These are phyloP conservation scores for Dunckerocampus dactyliophorus DNA, from an alignment of 2,113 vertebrate species.

Conservation along the genomic window DNA sequence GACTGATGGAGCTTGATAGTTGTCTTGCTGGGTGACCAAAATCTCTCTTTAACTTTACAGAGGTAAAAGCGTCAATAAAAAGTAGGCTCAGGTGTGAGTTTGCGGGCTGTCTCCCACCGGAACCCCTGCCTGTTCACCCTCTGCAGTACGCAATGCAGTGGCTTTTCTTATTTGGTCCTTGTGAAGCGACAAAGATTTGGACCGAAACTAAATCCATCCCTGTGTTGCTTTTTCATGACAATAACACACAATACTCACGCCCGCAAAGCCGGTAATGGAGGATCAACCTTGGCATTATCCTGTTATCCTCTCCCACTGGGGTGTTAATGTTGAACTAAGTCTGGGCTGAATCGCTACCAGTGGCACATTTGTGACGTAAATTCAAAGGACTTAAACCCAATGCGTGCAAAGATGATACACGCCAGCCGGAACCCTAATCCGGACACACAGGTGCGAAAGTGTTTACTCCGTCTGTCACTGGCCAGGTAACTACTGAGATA, in stretches of 20 bases:
- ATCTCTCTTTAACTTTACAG: conserved; percentile 8
- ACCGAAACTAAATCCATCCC: conserved; percentile 17
- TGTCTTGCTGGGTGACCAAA: neutral
- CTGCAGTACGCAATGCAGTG: no score
- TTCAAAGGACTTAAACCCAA: neutral
- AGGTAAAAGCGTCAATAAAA: neutral
- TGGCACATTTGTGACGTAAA: neutral
- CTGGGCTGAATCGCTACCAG: neutral
- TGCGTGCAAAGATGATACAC: no score
- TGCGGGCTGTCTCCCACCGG: conserved; percentile 5
- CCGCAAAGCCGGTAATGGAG: conserved; percentile 29
- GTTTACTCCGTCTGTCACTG: conserved; percentile 28
- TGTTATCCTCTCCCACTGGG: conserved; percentile 33
- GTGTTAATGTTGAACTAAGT: conserved; percentile 23
- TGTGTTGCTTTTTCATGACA: conserved; percentile 13
- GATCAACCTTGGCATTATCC: conserved; percentile 34
- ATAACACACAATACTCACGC: conserved; percentile 16
- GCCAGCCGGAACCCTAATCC: neutral
- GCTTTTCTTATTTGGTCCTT: conserved; percentile 7
- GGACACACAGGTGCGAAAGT: conserved; percentile 18
- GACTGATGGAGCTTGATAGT: conserved; percentile 33
- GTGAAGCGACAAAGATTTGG: conserved; percentile 9
- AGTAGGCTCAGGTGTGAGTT: conserved; percentile 7
- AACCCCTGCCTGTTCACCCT: neutral
- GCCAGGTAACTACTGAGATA: conserved; percentile 42